Percentiles rank a stretch among this genome's conserved stretches.
These are phyloP conservation scores for Adelognathus sp. DNA, from an alignment of 2,888 invertebrate species.

Conservation along the genomic window DNA sequence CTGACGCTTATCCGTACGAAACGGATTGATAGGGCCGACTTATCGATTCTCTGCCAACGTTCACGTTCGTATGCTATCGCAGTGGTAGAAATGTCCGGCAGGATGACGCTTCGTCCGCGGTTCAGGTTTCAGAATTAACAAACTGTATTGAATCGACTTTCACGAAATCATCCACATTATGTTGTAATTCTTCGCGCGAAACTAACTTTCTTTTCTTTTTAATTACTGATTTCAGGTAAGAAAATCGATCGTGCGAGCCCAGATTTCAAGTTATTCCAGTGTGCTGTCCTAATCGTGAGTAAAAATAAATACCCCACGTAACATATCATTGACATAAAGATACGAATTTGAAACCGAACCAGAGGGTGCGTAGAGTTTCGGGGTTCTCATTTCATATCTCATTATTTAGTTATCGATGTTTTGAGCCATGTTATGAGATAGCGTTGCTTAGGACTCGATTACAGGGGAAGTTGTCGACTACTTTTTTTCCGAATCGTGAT, in stretches of 20 bases:
- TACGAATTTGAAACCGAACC: no score
- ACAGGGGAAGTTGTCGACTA: background rate
- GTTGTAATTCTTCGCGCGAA: background rate
- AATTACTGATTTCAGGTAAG: slow-evolving; percentile 50
- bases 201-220: slow-evolving; percentile 12
- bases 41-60: slow-evolving; percentile 69
- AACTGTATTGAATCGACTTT: background rate
- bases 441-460: background rate
- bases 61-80: background rate
- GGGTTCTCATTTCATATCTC: background rate
- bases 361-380: no score
- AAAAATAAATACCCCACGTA: no score
- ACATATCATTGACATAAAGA: no score
- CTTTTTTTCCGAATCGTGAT: background rate
- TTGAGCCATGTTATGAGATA: background rate
- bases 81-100: slow-evolving; percentile 19
- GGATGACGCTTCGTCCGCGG: background rate
- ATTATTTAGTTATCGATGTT: background rate
- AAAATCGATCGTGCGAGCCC: background rate
- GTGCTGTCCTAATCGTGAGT: slow-evolving; percentile 13
- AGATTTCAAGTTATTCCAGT: background rate
- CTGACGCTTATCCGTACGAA: slow-evolving; percentile 74
- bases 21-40: slow-evolving; percentile 76
- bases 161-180: background rate
- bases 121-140: background rate